Evolutionary conservation across 2,888 invertebrate species (phyloP).

Genomic region (Timema podura): DNA sequence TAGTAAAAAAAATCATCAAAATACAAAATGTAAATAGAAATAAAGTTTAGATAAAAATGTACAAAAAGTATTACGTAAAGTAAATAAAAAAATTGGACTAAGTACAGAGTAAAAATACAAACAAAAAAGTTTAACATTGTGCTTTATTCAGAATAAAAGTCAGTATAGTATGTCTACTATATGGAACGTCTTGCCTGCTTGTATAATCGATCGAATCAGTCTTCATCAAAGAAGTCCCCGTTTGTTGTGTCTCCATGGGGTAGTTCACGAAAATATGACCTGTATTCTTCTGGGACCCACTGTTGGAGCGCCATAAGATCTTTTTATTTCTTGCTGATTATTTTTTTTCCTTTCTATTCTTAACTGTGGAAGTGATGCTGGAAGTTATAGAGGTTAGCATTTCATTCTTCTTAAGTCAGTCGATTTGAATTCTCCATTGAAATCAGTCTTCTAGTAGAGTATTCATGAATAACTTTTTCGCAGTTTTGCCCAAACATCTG

Average conservation of each 20-base stretch:
- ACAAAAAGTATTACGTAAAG: no score
- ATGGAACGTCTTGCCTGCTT: no score
- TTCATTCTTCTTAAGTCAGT: not conserved
- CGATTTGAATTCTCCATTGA: conserved; percentile 9
- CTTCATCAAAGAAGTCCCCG: no score
- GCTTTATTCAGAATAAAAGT: no score
- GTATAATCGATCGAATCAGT: no score
- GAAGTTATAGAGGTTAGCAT: not conserved
- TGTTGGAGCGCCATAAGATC: conserved; percentile 7
- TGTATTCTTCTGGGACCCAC: conserved; percentile 1
- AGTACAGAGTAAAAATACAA: no score
- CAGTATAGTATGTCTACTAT: no score
- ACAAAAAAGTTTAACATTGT: no score
- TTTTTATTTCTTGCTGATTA: not conserved
- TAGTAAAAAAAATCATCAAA: no score
- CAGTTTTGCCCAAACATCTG: not conserved
- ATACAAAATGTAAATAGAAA: no score
- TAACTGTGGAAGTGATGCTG: conserved; percentile 6
- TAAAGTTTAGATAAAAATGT: no score
- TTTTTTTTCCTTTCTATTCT: conserved; percentile 8
- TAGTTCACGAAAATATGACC: not conserved
- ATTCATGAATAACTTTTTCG: not conserved
- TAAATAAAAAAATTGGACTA: no score
- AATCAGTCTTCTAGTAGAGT: conserved; percentile 6
- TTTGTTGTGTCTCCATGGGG: conserved; percentile 10